Evolutionary conservation across 2,113 vertebrate species (phyloP), one percentile per base, ranked within the genome.

Genomic region (Heterotilapia buettikoferi): DNA sequence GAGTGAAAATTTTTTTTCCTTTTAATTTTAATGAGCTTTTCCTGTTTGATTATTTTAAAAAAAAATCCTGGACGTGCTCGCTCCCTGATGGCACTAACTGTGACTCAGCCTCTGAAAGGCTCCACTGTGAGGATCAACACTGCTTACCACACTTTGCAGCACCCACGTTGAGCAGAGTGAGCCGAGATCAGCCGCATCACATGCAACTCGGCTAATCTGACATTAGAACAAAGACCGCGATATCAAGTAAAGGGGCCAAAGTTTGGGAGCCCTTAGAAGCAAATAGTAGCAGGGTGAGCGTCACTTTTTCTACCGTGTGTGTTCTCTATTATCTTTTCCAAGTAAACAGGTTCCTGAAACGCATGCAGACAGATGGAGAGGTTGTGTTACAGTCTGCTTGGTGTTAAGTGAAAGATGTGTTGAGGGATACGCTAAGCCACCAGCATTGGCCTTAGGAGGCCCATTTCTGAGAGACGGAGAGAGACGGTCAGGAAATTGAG

Each of bases 401-500:
- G 92, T 91, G 92, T 92, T 92, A 92, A 85, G 90, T 92, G 88
- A 90, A 90, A 92, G 92, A 92, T 90, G 91, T 87, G 90, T 82
- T 68, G 90, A 94, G 88, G 94, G 92, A 92, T 85, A 90, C 80
- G 16, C 80, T 53, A 80, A 94, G 94, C 92, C 93, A 96, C 92
- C 94, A 88, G 89, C 88, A 80, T 87, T 86, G 93, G 91, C 93
- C 95, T 94, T 89, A 90, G 68, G 92, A 95, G 94, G 91, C 92
- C 92, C 91, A 89, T 95, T 66, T 84, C 89, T 86, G 86, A 92
- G 91, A 92, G 92, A 93, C 89, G 59, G 84, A 90, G 86, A 89
- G 91, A 92, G 94, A 88, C 83, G 84, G 93, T 95, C 95, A 96
- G 96, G 96, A 96, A 96, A 96, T 97, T 96, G 93, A 94, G 94